Base-by-base conservation (phyloP, 53 echinoderm and acorn worm species). In the Luidia sarsii region DNA sequence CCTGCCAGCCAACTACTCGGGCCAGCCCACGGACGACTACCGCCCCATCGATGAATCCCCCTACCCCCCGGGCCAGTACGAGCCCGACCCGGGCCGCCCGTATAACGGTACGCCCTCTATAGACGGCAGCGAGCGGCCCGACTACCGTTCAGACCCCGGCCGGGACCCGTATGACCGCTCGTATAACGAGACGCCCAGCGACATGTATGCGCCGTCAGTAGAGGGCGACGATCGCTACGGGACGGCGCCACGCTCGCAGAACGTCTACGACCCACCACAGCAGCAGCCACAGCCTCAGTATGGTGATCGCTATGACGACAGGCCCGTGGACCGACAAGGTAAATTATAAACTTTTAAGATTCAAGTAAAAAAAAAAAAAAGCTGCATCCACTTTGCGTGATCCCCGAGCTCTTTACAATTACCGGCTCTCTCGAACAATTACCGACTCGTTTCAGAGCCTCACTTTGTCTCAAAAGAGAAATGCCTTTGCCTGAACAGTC, bases 201-300 rank as follows among this genome's bases (percentile, higher is more conserved):
- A 82, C 33, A 48, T 70, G 64, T 67, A 68, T 30, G 45, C 53
- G 64, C 70, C 83, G 4, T 67, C 84, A 3, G 28, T 64, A 4
- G 72, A 71, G 29, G 72, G 73, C 22, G 72, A 33, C 23, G 84
- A 84, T 1, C 84, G 64, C 2, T 84, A 84, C 39, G 73, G 73
- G 35, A 73, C 84, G 18, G 72, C 54, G 5, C 84, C 72, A 2
- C 30, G 65, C 30, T 64, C 63, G 30, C 60, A 73, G 35, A 46
- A 71, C 46, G 45, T 34, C 1, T 57, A 57, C 61, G 46, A 60
- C 35, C 27, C 77, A 28, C 62, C 77, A 20, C 39, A 15, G 36
- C 81, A 66, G 28, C 52, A 50, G 52, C 63, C 70, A 6, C 34
- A 46, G 0, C 57, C 54, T n/a, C 19, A 38, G 15, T 69, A 83